Conservation (phyloP, 2,113 vertebrate genomes). For the Zosterops japonicus region DNA sequence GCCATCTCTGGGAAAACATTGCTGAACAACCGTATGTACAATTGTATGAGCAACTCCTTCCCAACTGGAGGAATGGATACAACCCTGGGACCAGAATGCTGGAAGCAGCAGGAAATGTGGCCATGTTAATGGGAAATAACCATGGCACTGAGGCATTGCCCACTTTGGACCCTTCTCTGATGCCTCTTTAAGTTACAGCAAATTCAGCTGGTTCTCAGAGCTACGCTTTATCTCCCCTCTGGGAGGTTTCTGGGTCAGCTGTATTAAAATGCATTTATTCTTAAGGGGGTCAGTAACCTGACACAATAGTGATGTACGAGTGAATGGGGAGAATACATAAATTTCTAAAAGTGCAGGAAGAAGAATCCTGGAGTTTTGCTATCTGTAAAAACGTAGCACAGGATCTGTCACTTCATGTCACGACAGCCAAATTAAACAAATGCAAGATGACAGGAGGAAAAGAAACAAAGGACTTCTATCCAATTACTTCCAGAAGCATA, state of each 20-base stretch:
- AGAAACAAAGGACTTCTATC: slow-evolving; percentile 59
- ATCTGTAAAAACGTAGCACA: not conserved
- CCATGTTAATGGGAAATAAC: not conserved
- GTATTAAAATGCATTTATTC: slow-evolving; percentile 65
- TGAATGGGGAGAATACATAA: slow-evolving; percentile 52
- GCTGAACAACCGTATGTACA: not conserved
- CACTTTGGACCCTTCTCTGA: not conserved
- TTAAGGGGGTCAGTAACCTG: slow-evolving; percentile 47
- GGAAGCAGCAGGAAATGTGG: not conserved
- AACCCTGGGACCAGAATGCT: not conserved
- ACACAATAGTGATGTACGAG: slow-evolving; percentile 29
- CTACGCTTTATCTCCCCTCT: slow-evolving; percentile 16
- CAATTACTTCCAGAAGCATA: slow-evolving; percentile 58
- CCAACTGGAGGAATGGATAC: rapidly evolving
- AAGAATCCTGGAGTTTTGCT: slow-evolving; percentile 22
- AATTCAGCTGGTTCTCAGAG: slow-evolving; percentile 6
- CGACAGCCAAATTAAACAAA: slow-evolving; percentile 57
- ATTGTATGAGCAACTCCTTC: not conserved
- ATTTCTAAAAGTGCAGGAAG: slow-evolving; percentile 6
- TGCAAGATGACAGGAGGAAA: slow-evolving; percentile 50
- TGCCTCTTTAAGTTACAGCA: not conserved
- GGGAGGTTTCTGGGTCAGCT: slow-evolving; percentile 56
- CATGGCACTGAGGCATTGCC: not conserved
- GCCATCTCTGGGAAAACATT: not conserved
- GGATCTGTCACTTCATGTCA: slow-evolving; percentile 46